Percentiles rank a stretch among this genome's conserved stretches.
phyloP scores from a whole-genome alignment of 2,113 vertebrate genomes.

The Clupea harengus region DNA sequence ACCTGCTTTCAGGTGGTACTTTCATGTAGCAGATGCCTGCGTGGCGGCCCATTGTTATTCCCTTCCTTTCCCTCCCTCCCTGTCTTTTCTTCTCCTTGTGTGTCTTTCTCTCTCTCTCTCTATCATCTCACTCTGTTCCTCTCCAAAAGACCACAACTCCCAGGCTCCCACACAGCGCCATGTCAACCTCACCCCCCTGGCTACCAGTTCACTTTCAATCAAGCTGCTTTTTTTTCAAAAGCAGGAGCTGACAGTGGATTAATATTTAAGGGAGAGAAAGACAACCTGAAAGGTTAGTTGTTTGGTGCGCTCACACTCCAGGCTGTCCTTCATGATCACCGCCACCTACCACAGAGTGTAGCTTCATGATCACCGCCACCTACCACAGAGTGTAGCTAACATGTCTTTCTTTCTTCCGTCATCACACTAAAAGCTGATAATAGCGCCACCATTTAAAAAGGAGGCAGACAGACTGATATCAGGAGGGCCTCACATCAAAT shows the following conservation, averaged over 20 bases:
- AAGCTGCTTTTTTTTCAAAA: conserved; percentile 24
- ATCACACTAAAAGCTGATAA: neutral
- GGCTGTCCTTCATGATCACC: neutral
- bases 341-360: neutral
- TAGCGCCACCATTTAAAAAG: neutral
- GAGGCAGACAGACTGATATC: neutral
- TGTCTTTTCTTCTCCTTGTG: neutral
- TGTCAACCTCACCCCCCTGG: conserved; percentile 22
- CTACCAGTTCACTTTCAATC: conserved; percentile 33
- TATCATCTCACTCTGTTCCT: conserved; percentile 18
- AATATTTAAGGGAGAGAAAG: conserved; percentile 24
- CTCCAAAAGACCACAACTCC: conserved; percentile 20
- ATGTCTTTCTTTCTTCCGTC: neutral
- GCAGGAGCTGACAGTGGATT: conserved; percentile 29
- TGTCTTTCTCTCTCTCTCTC: neutral
- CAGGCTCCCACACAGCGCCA: neutral
- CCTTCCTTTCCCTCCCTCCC: neutral
- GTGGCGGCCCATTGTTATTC: neutral
- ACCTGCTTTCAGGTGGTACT: neutral
- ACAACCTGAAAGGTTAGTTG: conserved; percentile 19
- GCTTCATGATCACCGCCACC: neutral
- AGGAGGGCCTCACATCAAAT: neutral
- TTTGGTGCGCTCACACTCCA: neutral
- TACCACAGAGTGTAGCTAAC: too few relatives aligned
- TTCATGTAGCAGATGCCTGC: neutral